These are phyloP conservation scores for Stegastes partitus DNA, from an alignment of 2,113 vertebrate genomes.

Conservation along the genomic window DNA sequence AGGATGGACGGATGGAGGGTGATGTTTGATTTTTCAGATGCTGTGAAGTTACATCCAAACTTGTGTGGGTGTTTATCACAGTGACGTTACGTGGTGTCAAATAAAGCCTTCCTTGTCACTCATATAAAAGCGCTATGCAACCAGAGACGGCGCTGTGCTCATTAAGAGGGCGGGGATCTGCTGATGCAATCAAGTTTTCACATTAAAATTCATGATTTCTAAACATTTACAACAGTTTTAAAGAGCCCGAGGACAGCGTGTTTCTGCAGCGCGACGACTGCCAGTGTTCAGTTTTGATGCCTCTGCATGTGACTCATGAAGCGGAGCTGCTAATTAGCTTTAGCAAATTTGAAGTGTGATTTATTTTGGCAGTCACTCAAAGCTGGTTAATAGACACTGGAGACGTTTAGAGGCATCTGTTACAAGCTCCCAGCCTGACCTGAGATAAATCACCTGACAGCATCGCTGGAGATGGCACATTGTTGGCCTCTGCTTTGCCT, in stretches of 20 bases:
- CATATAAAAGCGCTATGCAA: neutral
- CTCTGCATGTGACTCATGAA: neutral
- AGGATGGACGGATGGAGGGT: neutral
- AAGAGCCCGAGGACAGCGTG: neutral
- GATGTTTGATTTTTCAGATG: conserved; percentile 30
- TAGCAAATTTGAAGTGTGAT: conserved; percentile 37
- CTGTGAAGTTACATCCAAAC: conserved; percentile 23
- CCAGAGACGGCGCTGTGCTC: neutral
- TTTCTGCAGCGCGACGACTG: conserved; percentile 8
- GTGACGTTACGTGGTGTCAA: neutral
- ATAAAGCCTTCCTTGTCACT: conserved; percentile 10
- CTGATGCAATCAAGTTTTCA: neutral
- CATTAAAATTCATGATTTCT: conserved; percentile 16
- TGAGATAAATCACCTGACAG: neutral
- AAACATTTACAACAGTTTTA: neutral
- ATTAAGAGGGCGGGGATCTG: neutral
- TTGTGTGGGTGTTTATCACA: neutral
- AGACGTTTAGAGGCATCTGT: conserved; percentile 6
- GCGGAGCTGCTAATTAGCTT: conserved; percentile 37
- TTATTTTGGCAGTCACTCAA: conserved; percentile 30
- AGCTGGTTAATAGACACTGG: neutral
- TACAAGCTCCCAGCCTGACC: neutral
- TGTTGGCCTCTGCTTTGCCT: neutral
- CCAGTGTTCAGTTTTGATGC: conserved; percentile 7
- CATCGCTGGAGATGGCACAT: neutral